A percentile compares a stretch with the other conserved stretches of the same genome.
These are phyloP conservation scores for Stegostoma tigrinum DNA, from an alignment of 2,113 vertebrate species.

Conservation along the genomic window DNA sequence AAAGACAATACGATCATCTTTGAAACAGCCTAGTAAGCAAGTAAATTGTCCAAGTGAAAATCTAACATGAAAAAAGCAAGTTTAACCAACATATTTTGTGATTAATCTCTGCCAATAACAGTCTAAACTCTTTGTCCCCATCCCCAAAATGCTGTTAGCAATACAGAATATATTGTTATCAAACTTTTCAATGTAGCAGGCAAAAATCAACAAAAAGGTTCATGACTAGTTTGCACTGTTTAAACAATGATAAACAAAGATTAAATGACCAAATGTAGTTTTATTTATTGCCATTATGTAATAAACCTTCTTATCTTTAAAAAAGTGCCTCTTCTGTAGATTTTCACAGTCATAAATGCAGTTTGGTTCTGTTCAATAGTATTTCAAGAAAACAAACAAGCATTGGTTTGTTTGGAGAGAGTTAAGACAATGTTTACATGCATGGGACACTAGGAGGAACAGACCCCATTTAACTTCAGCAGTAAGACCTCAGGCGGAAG, in stretches of 20 bases:
- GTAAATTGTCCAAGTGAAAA: neutral
- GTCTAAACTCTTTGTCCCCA: neutral
- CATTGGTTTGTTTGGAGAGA: no score
- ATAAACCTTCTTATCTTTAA: no score
- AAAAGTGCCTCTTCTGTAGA: no score
- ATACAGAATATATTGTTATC: neutral
- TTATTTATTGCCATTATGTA: no score
- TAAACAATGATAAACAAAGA: neutral
- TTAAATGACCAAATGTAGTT: no score
- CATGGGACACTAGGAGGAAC: no score
- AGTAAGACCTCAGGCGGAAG: no score
- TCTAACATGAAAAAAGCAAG: neutral
- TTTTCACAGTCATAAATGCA: no score
- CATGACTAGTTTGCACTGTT: neutral
- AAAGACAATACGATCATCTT: slow-evolving; percentile 95
- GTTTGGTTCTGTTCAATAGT: no score
- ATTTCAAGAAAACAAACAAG: no score
- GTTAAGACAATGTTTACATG: no score
- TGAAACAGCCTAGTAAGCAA: slow-evolving; percentile 73
- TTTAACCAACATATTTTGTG: neutral
- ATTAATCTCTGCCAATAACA: neutral
- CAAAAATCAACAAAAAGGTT: neutral
- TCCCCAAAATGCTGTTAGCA: neutral
- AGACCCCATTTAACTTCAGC: no score
- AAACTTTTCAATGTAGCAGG: neutral